phyloP scores from a whole-genome alignment of 2,888 invertebrate species.

The Brachynemurus nebulosus region DNA sequence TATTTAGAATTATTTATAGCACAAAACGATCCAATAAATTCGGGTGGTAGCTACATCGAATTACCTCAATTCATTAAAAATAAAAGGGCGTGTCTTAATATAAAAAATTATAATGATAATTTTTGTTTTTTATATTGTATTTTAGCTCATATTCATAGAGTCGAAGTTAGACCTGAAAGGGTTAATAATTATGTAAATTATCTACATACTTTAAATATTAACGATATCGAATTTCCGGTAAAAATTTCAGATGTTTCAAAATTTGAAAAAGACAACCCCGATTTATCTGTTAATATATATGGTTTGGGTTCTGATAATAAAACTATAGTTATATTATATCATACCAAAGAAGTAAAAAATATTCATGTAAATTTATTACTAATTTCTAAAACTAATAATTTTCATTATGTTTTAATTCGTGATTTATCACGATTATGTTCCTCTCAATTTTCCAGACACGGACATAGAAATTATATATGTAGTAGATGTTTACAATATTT shows the following conservation, averaged over 20 bases:
- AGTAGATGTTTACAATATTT: background rate
- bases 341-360: background rate
- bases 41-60: no score
- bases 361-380: background rate
- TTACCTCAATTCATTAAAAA: no score
- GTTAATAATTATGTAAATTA: background rate
- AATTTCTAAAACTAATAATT: background rate
- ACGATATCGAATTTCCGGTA: background rate
- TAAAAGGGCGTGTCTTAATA: no score
- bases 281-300: background rate
- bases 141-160: background rate
- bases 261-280: background rate
- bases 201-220: background rate
- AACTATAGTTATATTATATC: background rate
- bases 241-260: background rate
- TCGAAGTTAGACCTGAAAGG: slow-evolving; percentile 1
- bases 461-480: background rate
- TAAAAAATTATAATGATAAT: no score
- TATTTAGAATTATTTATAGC: no score
- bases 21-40: no score
- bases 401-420: background rate
- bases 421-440: background rate
- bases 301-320: background rate
- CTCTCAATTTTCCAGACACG: background rate
- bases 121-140: slow-evolving; percentile 1